phyloP scores from a whole-genome alignment of 2,113 vertebrate species.

The Brachirus orientalis region DNA sequence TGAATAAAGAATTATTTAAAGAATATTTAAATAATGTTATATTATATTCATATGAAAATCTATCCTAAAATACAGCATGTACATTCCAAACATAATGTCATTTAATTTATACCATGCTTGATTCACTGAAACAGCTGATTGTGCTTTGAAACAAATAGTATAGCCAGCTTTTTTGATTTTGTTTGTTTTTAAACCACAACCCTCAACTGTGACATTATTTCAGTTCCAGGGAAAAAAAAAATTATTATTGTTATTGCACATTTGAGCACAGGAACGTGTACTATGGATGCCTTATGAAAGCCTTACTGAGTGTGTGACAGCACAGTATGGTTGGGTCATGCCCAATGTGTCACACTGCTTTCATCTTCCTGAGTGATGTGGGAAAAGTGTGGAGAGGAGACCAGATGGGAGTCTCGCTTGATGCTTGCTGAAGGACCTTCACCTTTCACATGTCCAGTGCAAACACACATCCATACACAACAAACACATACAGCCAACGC shows the following conservation, averaged over 20 bases:
- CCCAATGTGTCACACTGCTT: constrained; percentile 48
- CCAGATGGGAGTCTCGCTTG: constrained; percentile 66
- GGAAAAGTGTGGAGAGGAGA: constrained; percentile 68
- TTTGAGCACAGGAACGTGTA: neutral
- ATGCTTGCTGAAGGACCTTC: constrained; percentile 67
- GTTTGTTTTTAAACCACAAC: neutral
- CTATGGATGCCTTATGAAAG: neutral
- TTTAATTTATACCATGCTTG: neutral
- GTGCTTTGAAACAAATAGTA: neutral
- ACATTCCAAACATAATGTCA: neutral
- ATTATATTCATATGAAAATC: too few relatives aligned
- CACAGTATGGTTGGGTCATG: constrained; percentile 35
- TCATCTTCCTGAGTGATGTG: constrained; percentile 61
- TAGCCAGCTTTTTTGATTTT: too few relatives aligned
- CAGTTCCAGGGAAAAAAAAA: too few relatives aligned
- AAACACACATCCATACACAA: neutral
- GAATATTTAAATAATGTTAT: too few relatives aligned
- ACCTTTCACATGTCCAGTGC: constrained; percentile 46
- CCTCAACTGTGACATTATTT: constrained; percentile 2
- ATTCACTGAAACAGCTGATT: neutral
- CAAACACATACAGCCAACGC: constrained; percentile 19
- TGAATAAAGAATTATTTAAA: too few relatives aligned
- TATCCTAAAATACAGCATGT: too few relatives aligned
- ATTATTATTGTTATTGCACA: too few relatives aligned
- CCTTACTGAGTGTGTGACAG: neutral